These are phyloP conservation scores for Lordiphosa stackelbergi DNA, from an alignment of 1,140 invertebrate species.

Conservation along the genomic window DNA sequence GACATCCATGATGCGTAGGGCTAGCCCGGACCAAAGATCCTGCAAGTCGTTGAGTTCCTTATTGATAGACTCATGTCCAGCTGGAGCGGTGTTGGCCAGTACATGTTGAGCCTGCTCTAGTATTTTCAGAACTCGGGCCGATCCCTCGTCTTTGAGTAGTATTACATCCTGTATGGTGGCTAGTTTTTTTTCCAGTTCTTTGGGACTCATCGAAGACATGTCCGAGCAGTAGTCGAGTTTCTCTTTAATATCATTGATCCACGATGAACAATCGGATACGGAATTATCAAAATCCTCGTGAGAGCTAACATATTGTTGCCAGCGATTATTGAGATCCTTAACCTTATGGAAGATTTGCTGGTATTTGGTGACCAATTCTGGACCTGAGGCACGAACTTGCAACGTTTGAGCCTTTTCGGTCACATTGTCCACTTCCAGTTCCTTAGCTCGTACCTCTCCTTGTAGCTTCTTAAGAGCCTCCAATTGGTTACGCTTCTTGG, in stretches of 20 bases:
- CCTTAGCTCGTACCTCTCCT: slow-evolving; percentile 92
- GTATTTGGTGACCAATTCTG: slow-evolving; percentile 93
- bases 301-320: slow-evolving; percentile 93
- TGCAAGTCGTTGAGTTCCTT: slow-evolving; percentile 89
- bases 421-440: slow-evolving; percentile 94
- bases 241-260: slow-evolving; percentile 90
- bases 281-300: slow-evolving; percentile 93
- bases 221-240: slow-evolving; percentile 92
- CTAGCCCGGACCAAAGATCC: slow-evolving; percentile 92
- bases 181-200: slow-evolving; percentile 91
- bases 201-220: slow-evolving; percentile 87
- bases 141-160: slow-evolving; percentile 93
- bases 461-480: slow-evolving; percentile 88
- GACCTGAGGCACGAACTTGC: slow-evolving; percentile 82
- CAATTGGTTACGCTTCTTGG: slow-evolving; percentile 90
- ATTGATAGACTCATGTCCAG: slow-evolving; percentile 91
- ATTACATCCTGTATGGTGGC: slow-evolving; percentile 91
- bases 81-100: slow-evolving; percentile 93
- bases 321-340: slow-evolving; percentile 92
- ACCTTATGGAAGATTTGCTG: slow-evolving; percentile 93
- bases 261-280: slow-evolving; percentile 87
- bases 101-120: slow-evolving; percentile 94
- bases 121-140: slow-evolving; percentile 89
- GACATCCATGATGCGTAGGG: slow-evolving; percentile 92
- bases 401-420: slow-evolving; percentile 93